phyloP scores from a whole-genome alignment of 1,140 invertebrate genomes.

The Potamilus streckersoni region DNA sequence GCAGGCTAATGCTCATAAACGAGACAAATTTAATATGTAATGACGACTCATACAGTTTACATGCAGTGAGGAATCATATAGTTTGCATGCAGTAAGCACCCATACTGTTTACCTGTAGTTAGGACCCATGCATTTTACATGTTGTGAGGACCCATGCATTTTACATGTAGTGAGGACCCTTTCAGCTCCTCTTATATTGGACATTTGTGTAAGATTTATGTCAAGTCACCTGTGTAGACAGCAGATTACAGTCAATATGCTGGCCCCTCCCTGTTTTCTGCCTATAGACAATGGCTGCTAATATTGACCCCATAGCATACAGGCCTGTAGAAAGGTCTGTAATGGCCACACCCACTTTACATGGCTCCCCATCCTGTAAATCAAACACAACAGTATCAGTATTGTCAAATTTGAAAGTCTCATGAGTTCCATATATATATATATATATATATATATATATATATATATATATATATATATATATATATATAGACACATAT shows the following conservation, averaged over 20 bases:
- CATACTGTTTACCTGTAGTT: neutral
- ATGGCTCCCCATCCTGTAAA: conserved; percentile 80
- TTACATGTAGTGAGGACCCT: neutral
- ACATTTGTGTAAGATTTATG: neutral
- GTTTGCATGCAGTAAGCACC: too few relatives aligned
- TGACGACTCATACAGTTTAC: too few relatives aligned
- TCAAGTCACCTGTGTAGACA: conserved; percentile 82
- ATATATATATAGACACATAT: neutral
- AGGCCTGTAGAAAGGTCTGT: conserved; percentile 94
- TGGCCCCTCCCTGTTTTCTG: conserved; percentile 85
- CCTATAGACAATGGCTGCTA: conserved; percentile 88
- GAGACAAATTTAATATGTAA: too few relatives aligned
- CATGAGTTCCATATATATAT: neutral
- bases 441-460: neutral
- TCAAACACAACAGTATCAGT: neutral
- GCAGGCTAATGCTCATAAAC: too few relatives aligned
- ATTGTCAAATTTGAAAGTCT: neutral
- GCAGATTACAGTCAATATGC: conserved; percentile 93
- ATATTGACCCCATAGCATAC: conserved; percentile 94
- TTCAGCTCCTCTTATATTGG: neutral
- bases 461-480: neutral
- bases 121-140: neutral
- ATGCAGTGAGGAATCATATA: too few relatives aligned
- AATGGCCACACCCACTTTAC: conserved; percentile 92
- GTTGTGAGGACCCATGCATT: neutral